Percentiles rank a stretch among this genome's conserved stretches.
phyloP scores from a whole-genome alignment of 2,888 invertebrate genomes.

The Spodoptera exigua region DNA sequence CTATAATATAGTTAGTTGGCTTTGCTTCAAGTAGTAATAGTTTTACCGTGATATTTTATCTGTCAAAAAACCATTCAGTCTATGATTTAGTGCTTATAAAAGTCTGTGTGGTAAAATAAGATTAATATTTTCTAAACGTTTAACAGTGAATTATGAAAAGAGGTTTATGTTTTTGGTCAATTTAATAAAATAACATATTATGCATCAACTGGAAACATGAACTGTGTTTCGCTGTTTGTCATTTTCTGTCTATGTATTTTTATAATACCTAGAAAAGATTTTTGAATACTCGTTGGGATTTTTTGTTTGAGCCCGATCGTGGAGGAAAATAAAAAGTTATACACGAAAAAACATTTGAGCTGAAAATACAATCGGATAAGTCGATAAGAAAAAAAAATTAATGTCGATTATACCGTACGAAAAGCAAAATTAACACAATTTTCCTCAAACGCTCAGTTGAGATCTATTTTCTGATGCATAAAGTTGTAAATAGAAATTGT shows the following conservation, averaged over 20 bases:
- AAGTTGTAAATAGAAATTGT: conserved; percentile 21
- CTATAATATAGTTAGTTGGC: conserved; percentile 34
- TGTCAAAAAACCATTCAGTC: conserved; percentile 31
- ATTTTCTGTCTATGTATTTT: no score
- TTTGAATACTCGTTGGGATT: no score
- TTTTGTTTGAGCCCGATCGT: no score
- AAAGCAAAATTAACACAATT: conserved; percentile 26
- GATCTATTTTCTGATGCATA: conserved; percentile 21
- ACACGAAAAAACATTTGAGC: no score
- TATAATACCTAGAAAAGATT: no score
- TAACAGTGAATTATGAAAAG: conserved; percentile 1
- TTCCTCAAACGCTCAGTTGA: conserved; percentile 26
- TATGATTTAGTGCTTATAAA: conserved; percentile 33
- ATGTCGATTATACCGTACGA: conserved; percentile 1
- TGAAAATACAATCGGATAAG: no score
- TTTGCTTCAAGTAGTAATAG: conserved; percentile 28
- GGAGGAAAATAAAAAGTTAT: no score
- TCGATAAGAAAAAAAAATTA: no score
- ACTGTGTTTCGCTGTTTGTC: no score
- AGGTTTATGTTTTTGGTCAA: conserved; percentile 1
- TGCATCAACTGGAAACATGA: no score
- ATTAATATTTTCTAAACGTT: background rate
- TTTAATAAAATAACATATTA: background rate
- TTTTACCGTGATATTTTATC: conserved; percentile 19
- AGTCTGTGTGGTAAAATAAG: conserved; percentile 1